Base-by-base conservation (phyloP, 2,113 vertebrate genomes). In the Rhinopomastus cyanomelas region DNA sequence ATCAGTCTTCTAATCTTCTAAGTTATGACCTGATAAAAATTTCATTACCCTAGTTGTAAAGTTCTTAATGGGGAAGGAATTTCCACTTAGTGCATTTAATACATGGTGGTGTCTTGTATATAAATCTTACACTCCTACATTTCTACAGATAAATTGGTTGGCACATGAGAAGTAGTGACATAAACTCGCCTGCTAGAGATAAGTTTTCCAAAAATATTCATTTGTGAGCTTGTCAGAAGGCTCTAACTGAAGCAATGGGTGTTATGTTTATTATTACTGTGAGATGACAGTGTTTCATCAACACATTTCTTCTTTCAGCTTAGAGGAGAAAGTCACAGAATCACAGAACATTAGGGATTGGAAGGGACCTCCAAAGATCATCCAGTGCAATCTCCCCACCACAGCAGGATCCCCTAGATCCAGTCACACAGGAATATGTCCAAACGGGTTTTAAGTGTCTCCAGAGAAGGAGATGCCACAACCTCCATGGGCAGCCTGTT, bases 21-120 rank as follows among this genome's bases (percentile, higher is more conserved):
- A 95, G 90, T 95, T 95, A 89, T 1, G 32, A 95, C 85, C 92
- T 87, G 87, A 95, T 97, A 90, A 78, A 97, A 97, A 92, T 87
- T 96, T 87, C 39, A 94, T 96, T 95, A 90, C 79, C 55, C 60
- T 93, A 77, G 65, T 94, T 96, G 77, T 37, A 48, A 94, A 95
- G 52, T 89, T 90, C 79, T 94, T 83, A 84, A 82, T 87, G 94
- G 91, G 52, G 29, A 90, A 94, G 74, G 62, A 68, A 42, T 93
- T 91, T 95, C 77, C 39, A 30, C 78, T 72, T 66, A 86, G 16
- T 85, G 67, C 61, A 19, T 42, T 57, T 81, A 67, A 71, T 67
- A 42, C 21, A 51, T 44, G 61, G 44, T 72, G 12, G 49, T 86
- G 18, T 49, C 65, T 89, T 87, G 49, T 25, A 6, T 61, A 53